Evolutionary conservation across 30 jellyfish, hydroid and myxozoan genomes (phyloP), one percentile per base, ranked within the genome.

Genomic region (Rhopilema esculentum): DNA sequence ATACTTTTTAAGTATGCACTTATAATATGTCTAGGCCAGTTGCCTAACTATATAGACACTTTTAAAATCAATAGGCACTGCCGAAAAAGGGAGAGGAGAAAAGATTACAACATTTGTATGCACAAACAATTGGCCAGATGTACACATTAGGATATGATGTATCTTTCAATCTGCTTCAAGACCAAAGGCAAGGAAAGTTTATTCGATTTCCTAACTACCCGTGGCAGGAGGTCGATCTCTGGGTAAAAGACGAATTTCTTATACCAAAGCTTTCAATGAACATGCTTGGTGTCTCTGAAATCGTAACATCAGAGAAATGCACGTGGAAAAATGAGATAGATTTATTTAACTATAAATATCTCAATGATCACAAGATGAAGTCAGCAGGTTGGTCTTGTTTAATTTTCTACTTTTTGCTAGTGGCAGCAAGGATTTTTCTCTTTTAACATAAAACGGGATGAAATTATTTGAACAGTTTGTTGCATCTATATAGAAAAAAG

Each of bases 141-240:
- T 88, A 88, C 87, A 88, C 96, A 6, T 33, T 78, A 6, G 96
- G 96, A 23, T 88, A 88, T 61, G 87, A 90, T 16, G 66, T 88
- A 20, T 49, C 86, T 62, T 20, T 68, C 63, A 50, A 72, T 31
- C 27, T 9, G 27, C 66, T 88, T 20, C 88, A 74, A 71, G 87
- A 77, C 27, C 84, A 74, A 63, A 27, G 61, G 1, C 6, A 61
- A 9, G 96, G 96, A 25, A 69, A 28, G 25, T 77, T 88, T 63
- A 33, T 78, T 49, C 91, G 96, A 9, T 88, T 30, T 32, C 96
- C 96, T n/a, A 49, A 12, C 31, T 88, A 88, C 62, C 73, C 96
- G 23, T 88, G 96, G 96, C 90, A 88, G 61, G 90, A 77, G 72
- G 27, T 91, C 23, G 90, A 78, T 48, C 80, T 88, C n/a, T 88